phyloP scores from a whole-genome alignment of 1,140 invertebrate genomes.

The Caenorhabditis latens region DNA sequence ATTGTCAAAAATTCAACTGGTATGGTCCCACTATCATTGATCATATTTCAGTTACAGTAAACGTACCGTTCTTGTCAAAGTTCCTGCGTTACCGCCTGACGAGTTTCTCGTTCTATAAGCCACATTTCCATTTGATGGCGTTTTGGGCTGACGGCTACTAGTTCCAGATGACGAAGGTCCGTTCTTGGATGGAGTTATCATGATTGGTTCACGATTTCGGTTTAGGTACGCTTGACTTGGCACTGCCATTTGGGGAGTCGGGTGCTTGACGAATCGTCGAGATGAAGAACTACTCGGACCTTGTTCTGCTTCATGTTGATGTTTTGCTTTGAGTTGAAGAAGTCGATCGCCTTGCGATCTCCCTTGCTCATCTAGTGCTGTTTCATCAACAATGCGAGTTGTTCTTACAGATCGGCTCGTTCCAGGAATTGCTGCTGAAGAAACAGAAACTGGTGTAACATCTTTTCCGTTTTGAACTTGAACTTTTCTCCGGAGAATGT shows the following conservation, averaged over 20 bases:
- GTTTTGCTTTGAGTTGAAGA: constrained; percentile 61
- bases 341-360: constrained; percentile 67
- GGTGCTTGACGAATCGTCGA: neutral
- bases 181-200: neutral
- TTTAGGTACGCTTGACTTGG: constrained; percentile 31
- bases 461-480: constrained; percentile 3
- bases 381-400: constrained; percentile 47
- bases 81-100: neutral
- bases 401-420: neutral
- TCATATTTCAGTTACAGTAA: no score
- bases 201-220: constrained; percentile 5
- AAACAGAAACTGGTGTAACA: neutral
- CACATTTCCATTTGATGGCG: constrained; percentile 4
- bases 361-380: constrained; percentile 61
- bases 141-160: constrained; percentile 30
- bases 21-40: no score
- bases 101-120: constrained; percentile 27
- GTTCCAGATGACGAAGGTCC: constrained; percentile 23
- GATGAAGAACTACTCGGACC: neutral
- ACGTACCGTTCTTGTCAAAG: constrained; percentile 32
- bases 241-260: neutral
- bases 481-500: constrained; percentile 56
- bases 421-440: neutral
- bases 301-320: constrained; percentile 49
- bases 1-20: no score